These are phyloP conservation scores for Parapsyche elsis DNA, from an alignment of 1,140 invertebrate species.

Conservation along the genomic window DNA sequence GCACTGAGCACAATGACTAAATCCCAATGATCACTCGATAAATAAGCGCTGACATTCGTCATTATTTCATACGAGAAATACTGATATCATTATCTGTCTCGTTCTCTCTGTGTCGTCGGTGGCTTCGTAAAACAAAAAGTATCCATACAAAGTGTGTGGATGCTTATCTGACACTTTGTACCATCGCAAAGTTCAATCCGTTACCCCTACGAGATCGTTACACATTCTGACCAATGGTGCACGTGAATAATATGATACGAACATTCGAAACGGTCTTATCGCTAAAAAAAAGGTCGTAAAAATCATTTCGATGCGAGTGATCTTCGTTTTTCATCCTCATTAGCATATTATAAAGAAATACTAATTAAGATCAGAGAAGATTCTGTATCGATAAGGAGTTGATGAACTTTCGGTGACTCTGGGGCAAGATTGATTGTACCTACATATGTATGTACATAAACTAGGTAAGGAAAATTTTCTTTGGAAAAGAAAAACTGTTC, in stretches of 20 bases:
- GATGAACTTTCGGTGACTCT: too few relatives aligned
- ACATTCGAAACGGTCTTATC: neutral
- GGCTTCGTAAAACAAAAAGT: conserved; percentile 11
- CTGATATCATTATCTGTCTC: neutral
- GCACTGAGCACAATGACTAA: conserved; percentile 45
- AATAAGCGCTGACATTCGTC: conserved; percentile 38
- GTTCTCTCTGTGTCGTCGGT: neutral
- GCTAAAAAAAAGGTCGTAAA: neutral
- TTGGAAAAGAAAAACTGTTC: too few relatives aligned
- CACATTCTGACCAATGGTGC: neutral
- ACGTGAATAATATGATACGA: neutral
- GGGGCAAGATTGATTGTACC: too few relatives aligned
- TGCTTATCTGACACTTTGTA: conserved; percentile 45
- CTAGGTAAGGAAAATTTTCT: too few relatives aligned
- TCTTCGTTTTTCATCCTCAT: neutral
- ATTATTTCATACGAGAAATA: conserved; percentile 6
- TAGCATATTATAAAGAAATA: too few relatives aligned
- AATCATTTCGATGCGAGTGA: neutral
- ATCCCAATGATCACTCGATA: conserved; percentile 49
- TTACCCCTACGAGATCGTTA: neutral
- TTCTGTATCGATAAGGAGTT: too few relatives aligned
- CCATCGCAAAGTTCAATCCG: conserved; percentile 35
- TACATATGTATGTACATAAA: too few relatives aligned
- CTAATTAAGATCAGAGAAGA: too few relatives aligned
- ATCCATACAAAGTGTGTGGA: neutral